Evolutionary conservation across 2,888 invertebrate genomes (phyloP), one percentile per base, ranked within the genome.

Genomic region (Hirtodrosophila alboralis): DNA sequence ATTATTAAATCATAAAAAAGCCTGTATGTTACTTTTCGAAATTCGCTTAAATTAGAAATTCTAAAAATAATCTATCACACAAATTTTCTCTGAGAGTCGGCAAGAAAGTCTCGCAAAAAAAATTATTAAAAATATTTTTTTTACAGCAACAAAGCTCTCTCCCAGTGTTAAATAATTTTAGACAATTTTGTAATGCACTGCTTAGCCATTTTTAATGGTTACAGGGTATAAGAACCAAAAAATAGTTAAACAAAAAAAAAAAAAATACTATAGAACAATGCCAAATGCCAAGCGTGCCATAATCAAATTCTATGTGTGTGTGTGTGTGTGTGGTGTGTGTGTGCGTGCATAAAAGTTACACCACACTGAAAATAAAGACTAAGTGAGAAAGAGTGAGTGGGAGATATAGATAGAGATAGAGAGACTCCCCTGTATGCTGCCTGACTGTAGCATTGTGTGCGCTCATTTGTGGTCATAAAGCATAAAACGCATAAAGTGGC

Each of bases 401-500:
- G 16, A 7, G 16, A 7, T 12, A 48, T 13, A 12, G 27, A 9
- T 12, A 10, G 3, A 26, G 21, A 27, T 8, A 52, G 21, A 52
- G 21, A 47, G 53, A 62, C 41, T 48, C 51, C 63, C 53, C 1
- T 31, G 48, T 18, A 23, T 7, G 33, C 53, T 56, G 69, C 53
- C 60, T 56, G 72, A 26, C 64, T 63, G 59, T 44, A 38, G 63
- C 68, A 68, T 68, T 77, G 73, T 75, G 70, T 61, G 69, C 69
- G 57, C 73, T 79, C 77, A 76, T 75, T 81, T 76, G 78, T 84
- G 87, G 75, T 81, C 86, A 87, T 84, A 87, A 84, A 87, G 86
- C 87, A 87, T 85, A 85, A 87, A 87, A 84, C 75, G 83, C 75
- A 83, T 78, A 83, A 86, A 85, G 72, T 77, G 75, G 78, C 77